A percentile compares a stretch with the other conserved stretches of the same genome.
phyloP scores from a whole-genome alignment of 2,113 vertebrate genomes.

The Zosterops japonicus region DNA sequence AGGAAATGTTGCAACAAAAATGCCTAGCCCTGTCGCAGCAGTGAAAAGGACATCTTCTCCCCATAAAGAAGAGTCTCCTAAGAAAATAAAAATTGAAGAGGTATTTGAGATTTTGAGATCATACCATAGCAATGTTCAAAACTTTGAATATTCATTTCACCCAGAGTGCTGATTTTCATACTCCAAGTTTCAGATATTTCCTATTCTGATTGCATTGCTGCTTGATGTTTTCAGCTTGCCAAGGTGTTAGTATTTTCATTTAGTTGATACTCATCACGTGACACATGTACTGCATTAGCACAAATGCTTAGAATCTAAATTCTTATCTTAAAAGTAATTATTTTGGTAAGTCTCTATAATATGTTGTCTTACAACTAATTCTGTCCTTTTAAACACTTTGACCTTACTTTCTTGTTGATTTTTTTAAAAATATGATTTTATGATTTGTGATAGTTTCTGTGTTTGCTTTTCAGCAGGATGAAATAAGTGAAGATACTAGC shows the following conservation, averaged over 20 bases:
- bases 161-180: not conserved
- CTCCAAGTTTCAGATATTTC: not conserved
- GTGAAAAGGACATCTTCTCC: conserved; percentile 80
- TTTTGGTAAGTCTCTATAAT: not conserved
- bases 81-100: conserved; percentile 81
- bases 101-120: conserved; percentile 59
- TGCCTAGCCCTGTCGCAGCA: conserved; percentile 72
- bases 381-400: not conserved
- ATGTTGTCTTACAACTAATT: not conserved
- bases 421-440: not conserved
- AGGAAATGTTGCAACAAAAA: conserved; percentile 75
- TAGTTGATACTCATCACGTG: not conserved
- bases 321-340: not conserved
- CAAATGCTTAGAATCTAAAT: not conserved
- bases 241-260: not conserved
- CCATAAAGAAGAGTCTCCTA: conserved; percentile 76
- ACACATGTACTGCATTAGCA: not conserved
- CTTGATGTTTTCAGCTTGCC: not conserved
- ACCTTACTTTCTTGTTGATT: not conserved
- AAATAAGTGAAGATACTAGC: conserved; percentile 76
- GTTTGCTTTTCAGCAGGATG: conserved; percentile 70
- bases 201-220: not conserved
- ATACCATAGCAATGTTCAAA: not conserved
- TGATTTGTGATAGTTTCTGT: not conserved
- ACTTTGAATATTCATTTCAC: not conserved